Evolutionary conservation across 1,140 invertebrate species (phyloP), one percentile per base, ranked within the genome.

Genomic region (Drosophila jambulina): DNA sequence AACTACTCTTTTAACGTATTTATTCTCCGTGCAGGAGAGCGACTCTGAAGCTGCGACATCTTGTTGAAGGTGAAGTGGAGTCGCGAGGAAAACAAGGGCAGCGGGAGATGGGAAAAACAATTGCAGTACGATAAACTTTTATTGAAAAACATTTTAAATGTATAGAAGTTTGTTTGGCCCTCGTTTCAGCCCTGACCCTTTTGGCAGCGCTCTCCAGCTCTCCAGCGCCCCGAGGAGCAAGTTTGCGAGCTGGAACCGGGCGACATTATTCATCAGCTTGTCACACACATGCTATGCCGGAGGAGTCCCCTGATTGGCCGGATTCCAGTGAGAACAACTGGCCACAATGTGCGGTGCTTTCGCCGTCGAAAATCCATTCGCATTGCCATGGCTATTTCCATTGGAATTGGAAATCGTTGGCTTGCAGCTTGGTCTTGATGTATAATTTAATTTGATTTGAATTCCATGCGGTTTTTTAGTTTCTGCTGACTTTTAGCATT

Each of bases 101-200:
- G 68, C 43, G 21, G 42, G 67, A 45, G 48, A 56, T 49, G 51
- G 54, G 48, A 59, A 78, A 81, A 88, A 90, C 84, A 87, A 87
- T 87, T 87, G 84, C 72, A 81, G 64, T 65, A 65, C 62, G 80
- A 71, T 78, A 79, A 87, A 87, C 61, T 87, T 87, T 87, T 87
- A 87, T 87, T 87, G 84, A 84, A 87, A 87, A 87, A 84, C 84
- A 87, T 87, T 87, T 88, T 75, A 90, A 88, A 87, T 87, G 84
- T 87, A 80, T 75, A 60, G 57, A 69, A 78, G 54, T 76, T 60
- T 70, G 43, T 80, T 65, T 80, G 74, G 59, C 59, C 74, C 69
- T 62, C 51, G 58, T 64, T 76, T 45, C 46, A 54, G 60, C 69
- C 51, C 67, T 62, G 59, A 65, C 51, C 62, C 67, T 46, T 60